Evolutionary conservation across 2,797 vertebrate genomes (phyloP), one percentile per base, ranked within the genome.

Genomic region (Hydrolagus colliei): DNA sequence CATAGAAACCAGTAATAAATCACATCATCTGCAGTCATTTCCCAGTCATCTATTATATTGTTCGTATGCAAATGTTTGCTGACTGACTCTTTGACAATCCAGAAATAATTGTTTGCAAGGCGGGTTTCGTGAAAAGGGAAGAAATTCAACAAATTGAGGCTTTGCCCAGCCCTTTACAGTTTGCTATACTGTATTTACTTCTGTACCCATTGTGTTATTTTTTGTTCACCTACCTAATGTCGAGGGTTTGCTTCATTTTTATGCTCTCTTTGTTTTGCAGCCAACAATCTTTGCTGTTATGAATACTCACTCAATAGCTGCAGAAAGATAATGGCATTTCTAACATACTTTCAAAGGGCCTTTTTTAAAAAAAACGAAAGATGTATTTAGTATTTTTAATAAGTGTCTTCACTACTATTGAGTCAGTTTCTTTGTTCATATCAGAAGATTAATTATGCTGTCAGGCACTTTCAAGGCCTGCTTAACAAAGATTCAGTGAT

Each of bases 401-500:
- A 98, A 98, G 96, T 96, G 94, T 97, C 95, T 96, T 98, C 96
- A 96, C 97, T 98, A 97, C 96, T 97, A 98, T 98, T 98, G 97
- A 98, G 97, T 96, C 94, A 96, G 96, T 96, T 97, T 96, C 97
- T 98, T 99, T 98, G 97, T 98, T 98, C 97, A 97, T 98, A 98
- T 97, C 96, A 95, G 95, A 98, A 98, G 97, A 99, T 99, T 98
- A 99, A 98, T 99, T 99, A 99, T 97, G 96, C 97, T 99, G 97
- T 98, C 97, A 98, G 96, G 91, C 94, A 95, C 95, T 97, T 96
- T 97, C 97, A 97, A 97, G 96, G 96, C 96, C 96, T 97, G 96
- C 97, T 98, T 98, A 98, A 98, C 97, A 98, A 98, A 98, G 97
- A 99, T 98, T 97, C 97, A 98, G 95, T 97, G 97, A 99, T 98